These are phyloP conservation scores for Camponotus fellah DNA, from an alignment of 2,888 invertebrate genomes.

Conservation along the genomic window DNA sequence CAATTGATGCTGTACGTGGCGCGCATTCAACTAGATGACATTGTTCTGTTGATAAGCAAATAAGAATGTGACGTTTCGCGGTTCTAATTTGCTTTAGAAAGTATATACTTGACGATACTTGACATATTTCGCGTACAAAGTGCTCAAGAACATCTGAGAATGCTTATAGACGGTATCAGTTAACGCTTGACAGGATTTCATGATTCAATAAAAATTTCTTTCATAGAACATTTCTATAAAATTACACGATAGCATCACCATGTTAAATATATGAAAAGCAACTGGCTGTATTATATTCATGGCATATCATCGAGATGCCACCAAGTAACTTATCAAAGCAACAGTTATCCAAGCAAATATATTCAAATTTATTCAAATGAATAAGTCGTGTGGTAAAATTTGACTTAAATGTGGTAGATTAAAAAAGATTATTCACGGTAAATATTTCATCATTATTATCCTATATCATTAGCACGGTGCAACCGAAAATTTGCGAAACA, in stretches of 20 bases:
- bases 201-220: not conserved
- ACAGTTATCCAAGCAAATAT: not conserved
- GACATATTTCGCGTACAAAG: not conserved
- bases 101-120: conserved; percentile 18
- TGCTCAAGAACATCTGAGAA: not conserved
- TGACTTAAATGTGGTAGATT: not conserved
- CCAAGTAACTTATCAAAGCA: not conserved
- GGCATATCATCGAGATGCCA: not conserved
- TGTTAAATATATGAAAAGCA: not conserved
- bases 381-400: not conserved
- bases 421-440: not conserved
- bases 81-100: conserved; percentile 30
- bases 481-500: conserved; percentile 25
- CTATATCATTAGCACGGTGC: not conserved
- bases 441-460: conserved; percentile 22
- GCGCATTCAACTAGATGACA: conserved; percentile 11
- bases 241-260: not conserved
- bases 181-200: conserved; percentile 6
- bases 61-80: conserved; percentile 38
- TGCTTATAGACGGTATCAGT: not conserved
- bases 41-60: conserved; percentile 24
- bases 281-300: not conserved
- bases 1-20: not conserved
- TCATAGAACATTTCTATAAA: not conserved
- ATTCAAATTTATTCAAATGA: conserved; percentile 3